Evolutionary conservation across 1,140 invertebrate species (phyloP), one percentile per base, ranked within the genome.

Genomic region (Charaxes varanes): DNA sequence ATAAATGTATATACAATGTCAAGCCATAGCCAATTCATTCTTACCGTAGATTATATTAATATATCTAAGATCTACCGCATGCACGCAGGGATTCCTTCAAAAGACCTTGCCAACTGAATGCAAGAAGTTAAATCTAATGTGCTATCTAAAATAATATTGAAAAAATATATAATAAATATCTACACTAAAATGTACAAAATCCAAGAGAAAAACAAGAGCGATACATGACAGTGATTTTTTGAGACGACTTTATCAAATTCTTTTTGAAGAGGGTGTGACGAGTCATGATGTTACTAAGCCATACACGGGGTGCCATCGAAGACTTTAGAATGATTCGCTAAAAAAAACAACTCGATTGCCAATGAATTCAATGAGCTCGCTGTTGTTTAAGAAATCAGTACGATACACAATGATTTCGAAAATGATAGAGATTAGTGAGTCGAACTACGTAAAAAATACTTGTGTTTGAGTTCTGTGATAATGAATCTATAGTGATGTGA

Each of bases 291-390:
- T 69, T 80, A 77, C 67, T 68, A 83, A 83, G 76, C 79, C 79
- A 83, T 83, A 73, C 79, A 77, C n/a, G 53, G 62, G 76, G 78
- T 83, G 79, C 79, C 72, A 72, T 56, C 61, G 68, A 66, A 62
- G 49, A 65, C 56, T 59, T 73, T 56, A 63, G 67, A 54, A 80
- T 78, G 72, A 73, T 66, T 62, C 42, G 44, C 62, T 66, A 68
- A 55, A 60, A 44, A 57, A 35, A 49, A 33, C 47, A 65, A 60
- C 55, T 53, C 64, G 70, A 71, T 63, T 62, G 52, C 62, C 63
- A 63, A 70, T 76, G 63, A 63, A 41, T 50, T 50, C 27, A 3
- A 28, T 28, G 27, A 28, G 14, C 15, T 28, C 27, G 38, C 51
- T 51, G 43, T 49, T 57, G 56, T n/a, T 70, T 45, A 35, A 41